These are phyloP conservation scores for Allobates femoralis DNA, from an alignment of 2,797 vertebrate species.

Conservation along the genomic window DNA sequence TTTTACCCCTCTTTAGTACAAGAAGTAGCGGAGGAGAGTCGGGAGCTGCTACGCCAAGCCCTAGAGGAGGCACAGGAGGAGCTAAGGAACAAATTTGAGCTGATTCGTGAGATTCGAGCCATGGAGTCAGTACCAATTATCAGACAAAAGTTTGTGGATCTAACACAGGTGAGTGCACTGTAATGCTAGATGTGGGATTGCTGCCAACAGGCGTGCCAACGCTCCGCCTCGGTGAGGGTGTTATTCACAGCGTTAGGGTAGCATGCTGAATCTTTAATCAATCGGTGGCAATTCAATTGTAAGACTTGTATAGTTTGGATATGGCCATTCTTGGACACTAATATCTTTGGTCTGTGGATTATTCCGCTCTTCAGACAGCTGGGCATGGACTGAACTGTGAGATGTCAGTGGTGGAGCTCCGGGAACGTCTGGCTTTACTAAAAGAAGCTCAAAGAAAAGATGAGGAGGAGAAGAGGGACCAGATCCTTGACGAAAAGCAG, in stretches of 20 bases:
- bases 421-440: slow-evolving; percentile 81
- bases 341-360: background rate
- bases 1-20: slow-evolving; percentile 77
- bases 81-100: slow-evolving; percentile 77
- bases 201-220: too few species aligned
- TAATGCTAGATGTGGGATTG: background rate
- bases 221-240: too few species aligned
- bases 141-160: slow-evolving; percentile 80
- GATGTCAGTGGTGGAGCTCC: slow-evolving; percentile 90
- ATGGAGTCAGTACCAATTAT: slow-evolving; percentile 77
- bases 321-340: background rate
- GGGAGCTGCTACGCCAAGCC: slow-evolving; percentile 77
- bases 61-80: slow-evolving; percentile 80
- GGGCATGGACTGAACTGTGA: slow-evolving; percentile 86
- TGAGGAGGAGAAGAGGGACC: slow-evolving; percentile 80
- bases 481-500: slow-evolving; percentile 83
- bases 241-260: too few species aligned
- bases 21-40: slow-evolving; percentile 83
- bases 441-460: slow-evolving; percentile 76
- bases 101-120: slow-evolving; percentile 81
- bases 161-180: slow-evolving; percentile 82
- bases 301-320: too few species aligned
- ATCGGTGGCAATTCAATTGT: too few species aligned
- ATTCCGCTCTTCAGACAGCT: slow-evolving; percentile 74
- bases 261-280: too few species aligned